Conservation (phyloP, 2,113 vertebrate species). For the Percopsis transmontana region DNA sequence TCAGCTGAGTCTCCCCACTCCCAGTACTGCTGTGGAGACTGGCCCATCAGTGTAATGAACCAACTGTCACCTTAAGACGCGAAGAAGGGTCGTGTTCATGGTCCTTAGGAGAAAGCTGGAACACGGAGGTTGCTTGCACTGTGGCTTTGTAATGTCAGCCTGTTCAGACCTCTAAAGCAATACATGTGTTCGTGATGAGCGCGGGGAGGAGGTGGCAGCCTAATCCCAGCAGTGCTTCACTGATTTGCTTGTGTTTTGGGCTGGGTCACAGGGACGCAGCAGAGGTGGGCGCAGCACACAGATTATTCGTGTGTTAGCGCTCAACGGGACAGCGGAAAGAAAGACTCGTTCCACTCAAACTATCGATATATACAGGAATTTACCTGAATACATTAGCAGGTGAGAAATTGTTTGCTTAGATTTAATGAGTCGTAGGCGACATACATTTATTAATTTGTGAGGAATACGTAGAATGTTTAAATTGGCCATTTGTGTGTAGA, state of each 20-base stretch:
- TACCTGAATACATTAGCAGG: conserved; percentile 40
- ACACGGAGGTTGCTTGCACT: neutral
- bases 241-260: conserved; percentile 74
- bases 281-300: conserved; percentile 28
- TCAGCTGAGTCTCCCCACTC: conserved; percentile 45
- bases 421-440: too few relatives aligned
- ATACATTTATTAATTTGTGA: neutral
- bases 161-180: conserved; percentile 38
- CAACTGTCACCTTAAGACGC: too few relatives aligned
- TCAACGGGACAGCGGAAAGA: conserved; percentile 14
- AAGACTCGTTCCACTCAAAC: conserved; percentile 9
- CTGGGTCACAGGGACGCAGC: conserved; percentile 49
- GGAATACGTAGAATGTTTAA: neutral
- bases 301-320: conserved; percentile 36
- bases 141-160: conserved; percentile 17
- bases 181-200: conserved; percentile 70
- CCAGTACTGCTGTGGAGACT: conserved; percentile 33
- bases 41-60: conserved; percentile 1
- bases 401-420: conserved; percentile 42
- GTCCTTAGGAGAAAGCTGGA: too few relatives aligned
- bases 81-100: too few relatives aligned
- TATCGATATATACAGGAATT: conserved; percentile 2
- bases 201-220: conserved; percentile 67
- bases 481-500: too few relatives aligned
- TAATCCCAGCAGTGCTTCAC: conserved; percentile 65